These are phyloP conservation scores for Malacoctenus gilli DNA, from an alignment of 2,797 vertebrate genomes.

Conservation along the genomic window DNA sequence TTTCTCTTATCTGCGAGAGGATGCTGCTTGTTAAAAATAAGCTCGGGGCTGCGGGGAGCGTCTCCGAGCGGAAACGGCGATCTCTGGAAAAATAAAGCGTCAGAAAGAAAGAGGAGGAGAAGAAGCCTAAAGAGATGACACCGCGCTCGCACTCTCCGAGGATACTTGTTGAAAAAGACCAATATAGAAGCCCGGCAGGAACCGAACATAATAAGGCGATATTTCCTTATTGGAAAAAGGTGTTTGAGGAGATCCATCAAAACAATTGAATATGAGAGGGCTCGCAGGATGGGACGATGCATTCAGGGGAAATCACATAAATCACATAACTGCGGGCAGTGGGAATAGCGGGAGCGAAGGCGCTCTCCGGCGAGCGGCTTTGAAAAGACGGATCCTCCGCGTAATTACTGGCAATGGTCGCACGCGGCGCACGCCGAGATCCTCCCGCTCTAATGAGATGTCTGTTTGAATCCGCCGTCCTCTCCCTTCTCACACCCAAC, in stretches of 20 bases:
- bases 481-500: too few relatives aligned
- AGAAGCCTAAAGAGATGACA: conserved; percentile 56
- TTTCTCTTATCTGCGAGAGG: conserved; percentile 48
- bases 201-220: conserved; percentile 57
- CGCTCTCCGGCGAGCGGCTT: conserved; percentile 28
- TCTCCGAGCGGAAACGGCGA: conserved; percentile 25
- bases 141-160: conserved; percentile 40
- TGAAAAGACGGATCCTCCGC: conserved; percentile 34
- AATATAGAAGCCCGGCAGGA: conserved; percentile 58
- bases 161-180: conserved; percentile 63
- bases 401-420: conserved; percentile 64
- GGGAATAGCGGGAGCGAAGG: conserved; percentile 42
- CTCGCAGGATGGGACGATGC: conserved; percentile 56
- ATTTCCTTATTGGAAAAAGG: conserved; percentile 72
- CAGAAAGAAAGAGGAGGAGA: conserved; percentile 3
- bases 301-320: conserved; percentile 71
- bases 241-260: conserved; percentile 74
- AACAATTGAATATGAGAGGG: conserved; percentile 71
- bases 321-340: conserved; percentile 57
- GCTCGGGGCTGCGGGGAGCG: conserved; percentile 23
- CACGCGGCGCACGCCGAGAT: too few relatives aligned
- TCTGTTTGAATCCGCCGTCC: conserved; percentile 40
- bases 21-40: conserved; percentile 68
- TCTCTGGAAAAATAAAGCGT: conserved; percentile 46
- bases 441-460: conserved; percentile 53